Evolutionary conservation across 2,113 vertebrate species (phyloP).

Genomic region (Orthonyx spaldingii): DNA sequence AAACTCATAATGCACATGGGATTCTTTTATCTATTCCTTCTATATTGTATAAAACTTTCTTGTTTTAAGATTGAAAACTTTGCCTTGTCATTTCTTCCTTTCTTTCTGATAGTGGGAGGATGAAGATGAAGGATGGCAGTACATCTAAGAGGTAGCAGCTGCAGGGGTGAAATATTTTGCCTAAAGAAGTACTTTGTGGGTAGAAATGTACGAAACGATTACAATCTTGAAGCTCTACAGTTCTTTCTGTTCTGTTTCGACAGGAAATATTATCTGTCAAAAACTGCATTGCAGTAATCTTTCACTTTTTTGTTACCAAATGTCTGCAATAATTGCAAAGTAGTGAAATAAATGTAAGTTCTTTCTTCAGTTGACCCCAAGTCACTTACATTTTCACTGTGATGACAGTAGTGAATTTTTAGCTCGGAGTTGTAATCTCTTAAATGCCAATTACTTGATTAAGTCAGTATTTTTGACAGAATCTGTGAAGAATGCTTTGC

Average conservation of each 20-base stretch:
- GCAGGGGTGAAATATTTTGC: constrained; percentile 59
- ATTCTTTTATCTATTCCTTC: not conserved
- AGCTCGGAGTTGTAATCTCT: not conserved
- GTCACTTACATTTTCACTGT: not conserved
- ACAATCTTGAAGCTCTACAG: constrained; percentile 18
- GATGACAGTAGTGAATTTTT: not conserved
- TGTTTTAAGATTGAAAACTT: not conserved
- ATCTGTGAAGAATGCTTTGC: not conserved
- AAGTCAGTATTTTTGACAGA: not conserved
- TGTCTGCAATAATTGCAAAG: not conserved
- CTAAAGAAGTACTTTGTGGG: constrained; percentile 26
- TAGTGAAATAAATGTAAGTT: not conserved
- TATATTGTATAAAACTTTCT: not conserved
- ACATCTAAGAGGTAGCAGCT: constrained; percentile 39
- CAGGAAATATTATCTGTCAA: constrained; percentile 38
- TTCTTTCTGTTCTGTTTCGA: constrained; percentile 32
- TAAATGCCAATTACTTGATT: not conserved
- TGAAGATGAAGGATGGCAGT: constrained; percentile 42
- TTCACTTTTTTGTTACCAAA: not conserved
- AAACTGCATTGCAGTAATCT: constrained; percentile 12
- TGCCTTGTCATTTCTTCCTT: constrained; percentile 17
- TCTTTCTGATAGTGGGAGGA: constrained; percentile 11
- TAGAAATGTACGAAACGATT: constrained; percentile 1
- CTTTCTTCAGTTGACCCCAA: not conserved
- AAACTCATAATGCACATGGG: not conserved